A percentile compares a stretch with the other conserved stretches of the same genome.
Conservation (phyloP, 1,140 invertebrate species). For the Camponotus floridanus region DNA sequence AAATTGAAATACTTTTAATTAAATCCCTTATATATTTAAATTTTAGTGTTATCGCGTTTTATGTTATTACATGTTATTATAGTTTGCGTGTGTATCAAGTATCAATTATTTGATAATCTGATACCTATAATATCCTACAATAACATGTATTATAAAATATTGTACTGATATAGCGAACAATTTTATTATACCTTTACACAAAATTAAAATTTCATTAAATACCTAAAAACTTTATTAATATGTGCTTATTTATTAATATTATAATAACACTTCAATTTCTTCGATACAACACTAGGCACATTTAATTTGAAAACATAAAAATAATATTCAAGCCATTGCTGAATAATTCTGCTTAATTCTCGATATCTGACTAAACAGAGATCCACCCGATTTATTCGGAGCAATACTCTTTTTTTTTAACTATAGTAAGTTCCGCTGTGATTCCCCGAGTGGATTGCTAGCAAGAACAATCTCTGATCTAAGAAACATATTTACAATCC, state of each 20-base stretch:
- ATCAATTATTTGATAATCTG: conserved; percentile 11
- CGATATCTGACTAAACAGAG: conserved; percentile 8
- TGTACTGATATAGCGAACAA: not conserved
- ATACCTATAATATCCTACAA: not conserved
- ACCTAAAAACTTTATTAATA: too few relatives aligned
- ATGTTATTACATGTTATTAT: not conserved
- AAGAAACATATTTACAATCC: conserved; percentile 55
- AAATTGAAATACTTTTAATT: conserved; percentile 14
- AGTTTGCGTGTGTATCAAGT: not conserved
- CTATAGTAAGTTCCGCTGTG: conserved; percentile 14
- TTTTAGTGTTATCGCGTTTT: not conserved
- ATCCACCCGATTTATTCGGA: not conserved
- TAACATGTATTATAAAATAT: too few relatives aligned
- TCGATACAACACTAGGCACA: too few relatives aligned
- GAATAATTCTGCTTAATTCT: not conserved
- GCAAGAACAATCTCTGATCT: conserved; percentile 39
- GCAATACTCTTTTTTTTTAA: conserved; percentile 25
- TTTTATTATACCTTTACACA: not conserved
- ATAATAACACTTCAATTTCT: not conserved
- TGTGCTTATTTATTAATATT: not conserved
- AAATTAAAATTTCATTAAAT: conserved; percentile 2
- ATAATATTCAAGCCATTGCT: too few relatives aligned
- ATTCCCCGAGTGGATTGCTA: conserved; percentile 51
- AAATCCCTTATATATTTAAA: conserved; percentile 16
- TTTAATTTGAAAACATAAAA: too few relatives aligned